These are phyloP conservation scores for Sarcophilus harrisii DNA, from an alignment of 2,797 vertebrate genomes.

Conservation along the genomic window DNA sequence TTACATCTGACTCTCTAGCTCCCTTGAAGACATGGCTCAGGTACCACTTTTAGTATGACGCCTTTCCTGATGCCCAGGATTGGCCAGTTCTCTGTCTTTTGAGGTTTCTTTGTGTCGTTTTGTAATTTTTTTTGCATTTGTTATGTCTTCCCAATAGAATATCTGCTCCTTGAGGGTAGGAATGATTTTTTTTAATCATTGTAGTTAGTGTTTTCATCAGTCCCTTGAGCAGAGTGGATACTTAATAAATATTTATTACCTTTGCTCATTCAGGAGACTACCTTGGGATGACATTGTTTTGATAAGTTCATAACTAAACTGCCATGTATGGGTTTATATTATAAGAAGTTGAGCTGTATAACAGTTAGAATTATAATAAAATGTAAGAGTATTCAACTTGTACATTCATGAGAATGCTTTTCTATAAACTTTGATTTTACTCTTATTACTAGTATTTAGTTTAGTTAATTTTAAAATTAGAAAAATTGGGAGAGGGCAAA, in stretches of 20 bases:
- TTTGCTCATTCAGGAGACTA: neutral
- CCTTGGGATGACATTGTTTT: constrained; percentile 24
- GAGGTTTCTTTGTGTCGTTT: neutral
- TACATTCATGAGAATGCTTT: constrained; percentile 36
- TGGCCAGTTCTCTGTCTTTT: too few relatives aligned
- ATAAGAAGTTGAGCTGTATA: constrained; percentile 40
- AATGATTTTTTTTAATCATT: neutral
- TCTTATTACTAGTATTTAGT: neutral
- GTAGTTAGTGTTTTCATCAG: neutral
- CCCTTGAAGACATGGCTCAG: too few relatives aligned
- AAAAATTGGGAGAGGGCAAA: constrained; percentile 38
- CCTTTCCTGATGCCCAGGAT: too few relatives aligned
- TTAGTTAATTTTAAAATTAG: constrained; percentile 25
- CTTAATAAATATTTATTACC: neutral
- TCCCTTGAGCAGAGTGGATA: neutral
- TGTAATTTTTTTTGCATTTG: neutral
- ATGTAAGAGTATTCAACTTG: neutral
- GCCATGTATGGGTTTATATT: constrained; percentile 35
- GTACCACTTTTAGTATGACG: too few relatives aligned
- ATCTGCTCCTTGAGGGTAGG: neutral
- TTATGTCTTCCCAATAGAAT: neutral
- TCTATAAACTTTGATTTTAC: constrained; percentile 1
- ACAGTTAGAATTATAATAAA: constrained; percentile 10
- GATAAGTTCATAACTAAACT: constrained; percentile 24
- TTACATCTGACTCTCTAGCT: too few relatives aligned